A percentile compares a stretch with the other conserved stretches of the same genome.
These are phyloP conservation scores for Gryllus longicercus DNA, from an alignment of 2,888 invertebrate genomes.

Conservation along the genomic window DNA sequence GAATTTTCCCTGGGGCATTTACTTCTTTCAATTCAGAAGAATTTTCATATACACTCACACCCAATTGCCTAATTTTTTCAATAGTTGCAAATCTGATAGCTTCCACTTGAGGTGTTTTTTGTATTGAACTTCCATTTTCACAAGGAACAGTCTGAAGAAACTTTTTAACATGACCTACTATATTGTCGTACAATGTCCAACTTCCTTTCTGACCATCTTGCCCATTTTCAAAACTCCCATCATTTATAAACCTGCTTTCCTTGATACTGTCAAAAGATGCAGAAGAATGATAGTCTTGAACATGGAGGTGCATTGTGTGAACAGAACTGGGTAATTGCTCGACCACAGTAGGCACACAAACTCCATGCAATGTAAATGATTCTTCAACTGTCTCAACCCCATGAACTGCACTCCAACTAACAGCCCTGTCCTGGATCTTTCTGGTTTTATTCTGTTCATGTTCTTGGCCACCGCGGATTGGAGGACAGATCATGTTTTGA, in stretches of 20 bases:
- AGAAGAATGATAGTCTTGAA: slow-evolving; percentile 2
- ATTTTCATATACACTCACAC: background rate
- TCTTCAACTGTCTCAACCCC: background rate
- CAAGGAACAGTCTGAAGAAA: slow-evolving; percentile 1
- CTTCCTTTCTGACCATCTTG: background rate
- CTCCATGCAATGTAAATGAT: background rate
- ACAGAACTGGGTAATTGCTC: background rate
- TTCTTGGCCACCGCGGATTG: background rate
- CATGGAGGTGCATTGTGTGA: background rate
- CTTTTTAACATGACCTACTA: background rate
- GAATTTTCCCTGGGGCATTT: background rate
- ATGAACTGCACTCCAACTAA: slow-evolving; percentile 3
- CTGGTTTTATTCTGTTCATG: background rate
- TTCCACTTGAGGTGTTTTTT: slow-evolving; percentile 5
- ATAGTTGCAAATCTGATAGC: background rate
- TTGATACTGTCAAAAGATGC: background rate
- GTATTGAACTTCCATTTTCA: background rate
- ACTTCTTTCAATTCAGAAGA: background rate
- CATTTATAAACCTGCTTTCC: background rate
- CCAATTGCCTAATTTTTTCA: background rate
- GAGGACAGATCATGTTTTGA: background rate
- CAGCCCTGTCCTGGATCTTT: background rate
- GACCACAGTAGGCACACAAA: background rate
- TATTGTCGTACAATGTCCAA: background rate
- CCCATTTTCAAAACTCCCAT: background rate